Percentiles rank a stretch among this genome's conserved stretches.
phyloP scores from a whole-genome alignment of 2,113 vertebrate genomes.

The Danionella cerebrum region DNA sequence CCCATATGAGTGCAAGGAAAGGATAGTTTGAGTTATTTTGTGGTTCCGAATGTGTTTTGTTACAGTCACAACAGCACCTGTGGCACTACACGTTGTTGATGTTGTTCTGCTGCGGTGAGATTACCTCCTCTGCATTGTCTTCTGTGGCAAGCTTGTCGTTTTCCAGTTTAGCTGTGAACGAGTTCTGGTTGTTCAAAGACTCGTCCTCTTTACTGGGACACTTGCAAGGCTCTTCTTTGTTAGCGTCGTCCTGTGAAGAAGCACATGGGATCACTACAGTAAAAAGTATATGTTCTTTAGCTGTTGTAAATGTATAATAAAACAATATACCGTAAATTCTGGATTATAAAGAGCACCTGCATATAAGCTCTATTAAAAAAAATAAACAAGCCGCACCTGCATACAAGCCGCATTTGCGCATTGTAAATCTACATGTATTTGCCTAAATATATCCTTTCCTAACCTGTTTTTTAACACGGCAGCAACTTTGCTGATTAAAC shows the following conservation, averaged over 20 bases:
- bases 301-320: too few species aligned
- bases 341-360: too few species aligned
- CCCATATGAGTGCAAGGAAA: not conserved
- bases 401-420: too few species aligned
- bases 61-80: constrained; percentile 23
- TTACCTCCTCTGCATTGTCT: constrained; percentile 69
- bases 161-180: constrained; percentile 78
- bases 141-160: constrained; percentile 63
- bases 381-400: too few species aligned
- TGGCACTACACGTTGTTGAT: constrained; percentile 33
- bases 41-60: not conserved
- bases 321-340: too few species aligned
- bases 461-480: too few species aligned
- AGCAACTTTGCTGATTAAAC: too few species aligned
- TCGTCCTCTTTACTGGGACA: constrained; percentile 84
- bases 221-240: constrained; percentile 81
- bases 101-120: constrained; percentile 88
- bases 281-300: not conserved
- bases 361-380: too few species aligned
- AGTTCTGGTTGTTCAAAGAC: constrained; percentile 84
- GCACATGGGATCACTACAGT: not conserved
- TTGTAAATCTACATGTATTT: too few species aligned
- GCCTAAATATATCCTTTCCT: too few species aligned
- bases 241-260: constrained; percentile 69
- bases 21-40: not conserved